Percentiles rank a stretch among this genome's conserved stretches.
Conservation (phyloP, 2,888 invertebrate genomes). For the Saturnia japonica region DNA sequence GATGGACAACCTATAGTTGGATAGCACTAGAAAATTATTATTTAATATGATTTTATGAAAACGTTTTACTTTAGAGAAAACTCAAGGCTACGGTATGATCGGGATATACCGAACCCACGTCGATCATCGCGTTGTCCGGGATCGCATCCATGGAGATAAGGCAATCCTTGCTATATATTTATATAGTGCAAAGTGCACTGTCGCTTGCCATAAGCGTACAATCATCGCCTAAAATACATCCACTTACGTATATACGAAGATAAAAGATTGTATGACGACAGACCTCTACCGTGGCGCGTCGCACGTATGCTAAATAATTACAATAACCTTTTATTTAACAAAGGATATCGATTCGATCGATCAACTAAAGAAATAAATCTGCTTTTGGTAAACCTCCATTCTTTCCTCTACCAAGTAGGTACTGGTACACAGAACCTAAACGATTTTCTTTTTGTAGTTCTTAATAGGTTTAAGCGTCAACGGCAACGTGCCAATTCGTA, state of each 20-base stretch:
- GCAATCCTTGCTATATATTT: too few relatives aligned
- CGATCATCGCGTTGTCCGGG: too few relatives aligned
- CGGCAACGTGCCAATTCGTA: too few relatives aligned
- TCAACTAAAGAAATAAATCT: too few relatives aligned
- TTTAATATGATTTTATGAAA: neutral
- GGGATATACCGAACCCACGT: too few relatives aligned
- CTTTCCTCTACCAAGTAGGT: too few relatives aligned
- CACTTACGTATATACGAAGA: neutral
- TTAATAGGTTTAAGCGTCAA: too few relatives aligned
- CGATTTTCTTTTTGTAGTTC: too few relatives aligned
- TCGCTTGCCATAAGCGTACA: neutral
- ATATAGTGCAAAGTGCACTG: conserved; percentile 4
- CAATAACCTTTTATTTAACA: neutral
- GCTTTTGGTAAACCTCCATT: too few relatives aligned
- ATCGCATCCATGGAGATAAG: too few relatives aligned
- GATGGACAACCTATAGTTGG: neutral
- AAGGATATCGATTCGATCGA: neutral
- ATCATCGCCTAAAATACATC: conserved; percentile 4
- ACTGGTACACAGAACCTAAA: too few relatives aligned
- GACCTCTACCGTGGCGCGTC: neutral
- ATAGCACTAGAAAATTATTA: neutral
- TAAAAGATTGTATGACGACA: neutral
- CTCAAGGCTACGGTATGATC: too few relatives aligned
- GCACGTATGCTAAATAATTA: conserved; percentile 5
- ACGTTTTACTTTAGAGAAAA: neutral